These are phyloP conservation scores for Synanthedon vespiformis DNA, from an alignment of 2,888 invertebrate genomes.

Conservation along the genomic window DNA sequence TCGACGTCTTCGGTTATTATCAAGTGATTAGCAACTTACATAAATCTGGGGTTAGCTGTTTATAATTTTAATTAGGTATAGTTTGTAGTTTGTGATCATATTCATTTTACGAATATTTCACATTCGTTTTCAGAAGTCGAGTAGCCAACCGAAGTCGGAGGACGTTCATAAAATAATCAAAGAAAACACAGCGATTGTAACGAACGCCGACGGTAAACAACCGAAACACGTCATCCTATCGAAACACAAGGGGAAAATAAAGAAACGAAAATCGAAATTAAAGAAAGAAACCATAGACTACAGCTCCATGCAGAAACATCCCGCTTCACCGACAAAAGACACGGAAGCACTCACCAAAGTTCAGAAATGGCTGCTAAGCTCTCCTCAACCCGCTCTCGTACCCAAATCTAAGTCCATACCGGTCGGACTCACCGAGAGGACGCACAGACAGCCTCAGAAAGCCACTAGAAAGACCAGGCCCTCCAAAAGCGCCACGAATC, in stretches of 20 bases:
- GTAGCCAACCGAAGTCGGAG: conserved; percentile 38
- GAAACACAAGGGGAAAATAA: conserved; percentile 61
- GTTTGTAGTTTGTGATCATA: too few species aligned
- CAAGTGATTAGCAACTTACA: too few species aligned
- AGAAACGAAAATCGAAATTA: conserved; percentile 67
- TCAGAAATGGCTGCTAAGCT: conserved; percentile 86
- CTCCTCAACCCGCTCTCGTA: conserved; percentile 73
- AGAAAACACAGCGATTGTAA: conserved; percentile 50
- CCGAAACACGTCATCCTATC: conserved; percentile 65
- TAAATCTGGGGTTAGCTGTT: too few species aligned
- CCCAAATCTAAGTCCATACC: conserved; percentile 90
- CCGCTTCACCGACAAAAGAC: conserved; percentile 66
- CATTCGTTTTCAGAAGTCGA: conserved; percentile 40
- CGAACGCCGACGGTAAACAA: conserved; percentile 68
- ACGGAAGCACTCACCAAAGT: conserved; percentile 78
- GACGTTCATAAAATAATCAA: conserved; percentile 47
- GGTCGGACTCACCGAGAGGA: conserved; percentile 73
- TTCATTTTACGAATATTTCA: too few species aligned
- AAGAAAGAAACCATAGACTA: conserved; percentile 86
- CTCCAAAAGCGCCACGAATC: conserved; percentile 79
- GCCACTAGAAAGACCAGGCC: conserved; percentile 66
- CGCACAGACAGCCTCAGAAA: conserved; percentile 57
- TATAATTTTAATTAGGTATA: too few species aligned
- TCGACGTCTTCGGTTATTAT: too few species aligned
- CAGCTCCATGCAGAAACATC: conserved; percentile 74